These are phyloP conservation scores for Hypomecis punctinalis DNA, from an alignment of 2,888 invertebrate species.

Conservation along the genomic window DNA sequence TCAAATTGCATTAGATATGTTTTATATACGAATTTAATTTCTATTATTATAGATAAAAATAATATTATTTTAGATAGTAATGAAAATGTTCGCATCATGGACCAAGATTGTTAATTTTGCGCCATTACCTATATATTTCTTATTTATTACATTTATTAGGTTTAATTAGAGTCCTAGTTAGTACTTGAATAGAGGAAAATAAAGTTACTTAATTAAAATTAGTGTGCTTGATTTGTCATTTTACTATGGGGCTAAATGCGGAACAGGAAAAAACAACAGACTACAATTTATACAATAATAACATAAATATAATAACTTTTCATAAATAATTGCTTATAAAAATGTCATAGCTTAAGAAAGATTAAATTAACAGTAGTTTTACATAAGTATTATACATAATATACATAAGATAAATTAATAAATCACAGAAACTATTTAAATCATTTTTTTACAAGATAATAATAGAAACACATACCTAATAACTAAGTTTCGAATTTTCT, in stretches of 20 bases:
- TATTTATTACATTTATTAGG: constrained; percentile 2
- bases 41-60: too few species aligned
- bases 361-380: not conserved
- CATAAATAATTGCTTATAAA: constrained; percentile 2
- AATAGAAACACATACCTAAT: constrained; percentile 47
- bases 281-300: not conserved
- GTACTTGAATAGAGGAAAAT: constrained; percentile 24
- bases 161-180: constrained; percentile 19
- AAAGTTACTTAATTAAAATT: constrained; percentile 19
- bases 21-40: not conserved
- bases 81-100: constrained; percentile 28
- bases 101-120: constrained; percentile 32
- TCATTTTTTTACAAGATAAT: constrained; percentile 24
- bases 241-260: too few species aligned
- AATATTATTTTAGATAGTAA: constrained; percentile 1
- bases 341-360: not conserved
- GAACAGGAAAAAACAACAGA: not conserved
- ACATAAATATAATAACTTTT: not conserved
- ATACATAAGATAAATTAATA: not conserved
- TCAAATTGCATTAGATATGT: not conserved
- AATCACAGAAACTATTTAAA: constrained; percentile 15
- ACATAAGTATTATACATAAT: constrained; percentile 4
- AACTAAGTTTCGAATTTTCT: constrained; percentile 68
- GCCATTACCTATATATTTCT: constrained; percentile 5
- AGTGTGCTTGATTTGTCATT: not conserved